Conservation (phyloP, 23 tunicate genomes). For the Botrylloides violaceus region DNA sequence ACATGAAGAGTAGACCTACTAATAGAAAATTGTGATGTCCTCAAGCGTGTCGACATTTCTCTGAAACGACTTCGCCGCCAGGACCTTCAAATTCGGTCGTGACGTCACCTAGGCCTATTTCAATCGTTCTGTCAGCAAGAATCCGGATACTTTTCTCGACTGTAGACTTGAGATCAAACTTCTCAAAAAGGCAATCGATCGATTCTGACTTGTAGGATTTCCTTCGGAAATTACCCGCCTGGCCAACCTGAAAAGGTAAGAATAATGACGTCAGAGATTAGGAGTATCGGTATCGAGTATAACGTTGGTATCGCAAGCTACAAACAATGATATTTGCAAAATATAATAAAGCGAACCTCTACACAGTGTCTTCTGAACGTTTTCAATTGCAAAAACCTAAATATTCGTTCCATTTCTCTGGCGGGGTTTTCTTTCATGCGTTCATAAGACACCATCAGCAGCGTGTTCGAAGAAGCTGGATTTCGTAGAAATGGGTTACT, state of each 20-base stretch:
- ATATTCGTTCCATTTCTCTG: constrained; percentile 15
- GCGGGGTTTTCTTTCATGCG: constrained; percentile 10
- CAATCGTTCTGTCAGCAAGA: neutral
- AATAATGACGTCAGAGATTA: no score
- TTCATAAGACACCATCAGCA: constrained; percentile 22
- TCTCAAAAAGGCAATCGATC: constrained; percentile 2
- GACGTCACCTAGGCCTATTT: neutral
- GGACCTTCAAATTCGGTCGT: constrained; percentile 23
- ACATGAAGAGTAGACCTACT: no score
- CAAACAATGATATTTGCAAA: no score
- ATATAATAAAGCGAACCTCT: no score
- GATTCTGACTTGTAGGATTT: neutral
- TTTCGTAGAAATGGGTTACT: neutral
- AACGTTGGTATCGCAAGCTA: no score
- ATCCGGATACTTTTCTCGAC: constrained; percentile 1
- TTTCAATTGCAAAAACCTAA: neutral
- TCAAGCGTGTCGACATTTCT: constrained; percentile 1
- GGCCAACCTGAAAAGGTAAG: neutral
- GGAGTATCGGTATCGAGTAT: no score
- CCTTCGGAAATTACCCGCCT: constrained; percentile 15
- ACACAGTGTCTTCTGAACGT: constrained; percentile 14
- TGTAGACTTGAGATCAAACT: neutral
- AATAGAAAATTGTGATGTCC: no score
- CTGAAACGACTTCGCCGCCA: neutral
- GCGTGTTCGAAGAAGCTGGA: neutral